Percentiles rank a stretch among this genome's conserved stretches.
phyloP scores from a whole-genome alignment of 2,113 vertebrate species.

The Coptodon rendalli region DNA sequence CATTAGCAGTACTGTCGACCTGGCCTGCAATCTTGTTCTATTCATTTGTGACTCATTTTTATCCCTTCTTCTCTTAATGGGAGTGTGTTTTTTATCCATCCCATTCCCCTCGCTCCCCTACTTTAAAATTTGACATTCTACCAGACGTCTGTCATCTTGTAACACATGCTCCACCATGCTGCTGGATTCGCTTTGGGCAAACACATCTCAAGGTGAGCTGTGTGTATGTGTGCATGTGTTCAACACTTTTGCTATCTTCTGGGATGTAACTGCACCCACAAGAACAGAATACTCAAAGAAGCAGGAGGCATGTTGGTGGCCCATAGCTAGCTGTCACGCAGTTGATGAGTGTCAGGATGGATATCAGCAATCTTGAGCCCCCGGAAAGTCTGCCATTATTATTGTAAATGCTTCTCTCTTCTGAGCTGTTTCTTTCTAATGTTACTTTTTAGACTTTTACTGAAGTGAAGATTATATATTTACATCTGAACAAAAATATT shows the following conservation, averaged over 20 bases:
- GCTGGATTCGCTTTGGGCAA: slow-evolving; percentile 54
- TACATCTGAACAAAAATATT: not conserved
- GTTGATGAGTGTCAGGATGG: slow-evolving; percentile 42
- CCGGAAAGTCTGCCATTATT: slow-evolving; percentile 41
- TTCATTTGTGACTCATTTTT: slow-evolving; percentile 9
- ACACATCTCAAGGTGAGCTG: slow-evolving; percentile 53
- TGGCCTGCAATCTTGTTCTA: slow-evolving; percentile 1
- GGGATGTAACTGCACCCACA: slow-evolving; percentile 19
- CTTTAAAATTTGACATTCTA: slow-evolving; percentile 46
- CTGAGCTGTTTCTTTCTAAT: not conserved
- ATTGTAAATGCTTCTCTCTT: not conserved
- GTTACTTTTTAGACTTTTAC: not conserved
- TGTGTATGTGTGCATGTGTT: not conserved
- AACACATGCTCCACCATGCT: slow-evolving; percentile 56
- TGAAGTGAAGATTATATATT: not conserved
- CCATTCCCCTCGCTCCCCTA: not conserved
- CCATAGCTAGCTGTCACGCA: slow-evolving; percentile 38
- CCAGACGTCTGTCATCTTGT: slow-evolving; percentile 34
- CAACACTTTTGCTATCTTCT: slow-evolving; percentile 8
- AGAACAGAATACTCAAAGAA: slow-evolving; percentile 24
- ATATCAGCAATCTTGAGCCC: slow-evolving; percentile 36
- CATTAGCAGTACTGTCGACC: not conserved
- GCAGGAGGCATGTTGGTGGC: not conserved
- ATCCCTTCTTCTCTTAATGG: not conserved
- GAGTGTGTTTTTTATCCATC: slow-evolving; percentile 2